Evolutionary conservation across 2,113 vertebrate species (phyloP), one percentile per base, ranked within the genome.

Genomic region (Pundamilia nyererei): DNA sequence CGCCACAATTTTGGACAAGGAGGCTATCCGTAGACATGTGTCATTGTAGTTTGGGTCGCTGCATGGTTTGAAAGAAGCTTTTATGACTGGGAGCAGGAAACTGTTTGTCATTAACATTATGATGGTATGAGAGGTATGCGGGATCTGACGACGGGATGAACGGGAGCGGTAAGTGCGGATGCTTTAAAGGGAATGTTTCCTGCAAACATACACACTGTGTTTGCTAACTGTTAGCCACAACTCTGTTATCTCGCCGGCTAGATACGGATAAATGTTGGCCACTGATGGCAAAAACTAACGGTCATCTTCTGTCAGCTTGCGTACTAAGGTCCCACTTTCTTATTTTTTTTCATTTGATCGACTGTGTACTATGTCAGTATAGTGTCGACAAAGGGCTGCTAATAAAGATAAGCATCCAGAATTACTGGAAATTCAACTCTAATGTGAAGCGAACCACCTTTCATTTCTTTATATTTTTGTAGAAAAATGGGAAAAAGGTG

Each of bases 21-120:
- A 12, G 86, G 24, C 77, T 89, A 80, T 4, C 93, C 93, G 93
- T 94, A 93, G 83, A 7, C 10, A 3, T 2, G 3, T 24, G n/a
- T 31, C 24, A 75, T 40, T 24, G 14, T 6, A 42, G 24, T 72
- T 5, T 9, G 0, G 3, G 4, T 5, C 10, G 35, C 7, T 19
- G 4, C 1, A 8, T 45, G 70, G 45, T 58, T 42, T 62, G 6
- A 29, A 19, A 49, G 15, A 5, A 24, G 4, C 7, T 7, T 5
- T 11, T 2, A 3, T 42, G 19, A 17, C 3, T 9, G 24, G 5
- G 5, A 4, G 13, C 12, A 9, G 3, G 40, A 29, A 49, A 35
- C 11, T 45, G 5, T 2, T 15, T 7, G 51, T 8, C 6, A 1
- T 17, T 45, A 3, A 7, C 29, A 13, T 77, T 47, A 75, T 29